Conservation (phyloP, 2,888 invertebrate genomes). For the Psylliodes chrysocephalus region DNA sequence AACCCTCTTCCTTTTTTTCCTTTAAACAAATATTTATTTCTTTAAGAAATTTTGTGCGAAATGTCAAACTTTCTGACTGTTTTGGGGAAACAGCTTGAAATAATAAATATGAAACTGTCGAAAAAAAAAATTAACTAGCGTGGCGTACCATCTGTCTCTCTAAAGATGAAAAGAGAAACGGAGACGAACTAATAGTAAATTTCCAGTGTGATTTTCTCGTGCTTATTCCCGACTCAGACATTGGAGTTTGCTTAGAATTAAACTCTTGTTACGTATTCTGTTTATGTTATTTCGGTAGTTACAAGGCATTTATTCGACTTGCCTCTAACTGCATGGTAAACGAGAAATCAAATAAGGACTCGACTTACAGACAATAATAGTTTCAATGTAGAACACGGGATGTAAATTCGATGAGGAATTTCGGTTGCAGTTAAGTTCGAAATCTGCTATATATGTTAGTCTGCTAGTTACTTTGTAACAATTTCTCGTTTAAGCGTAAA, state of each 20-base stretch:
- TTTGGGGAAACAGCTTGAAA: too few species aligned
- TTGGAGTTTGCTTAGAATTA: conserved; percentile 45
- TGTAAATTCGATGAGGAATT: neutral
- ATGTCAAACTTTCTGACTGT: too few species aligned
- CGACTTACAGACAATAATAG: conserved; percentile 23
- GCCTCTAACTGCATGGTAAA: conserved; percentile 27
- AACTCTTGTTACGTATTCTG: conserved; percentile 47
- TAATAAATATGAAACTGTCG: too few species aligned
- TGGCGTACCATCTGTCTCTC: too few species aligned
- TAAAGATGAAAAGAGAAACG: neutral
- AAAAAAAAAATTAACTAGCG: too few species aligned
- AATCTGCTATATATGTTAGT: too few species aligned
- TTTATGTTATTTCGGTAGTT: conserved; percentile 35
- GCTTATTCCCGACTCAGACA: neutral
- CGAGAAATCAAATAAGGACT: conserved; percentile 21
- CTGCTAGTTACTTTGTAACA: too few species aligned
- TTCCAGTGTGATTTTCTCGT: neutral
- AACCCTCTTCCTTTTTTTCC: too few species aligned
- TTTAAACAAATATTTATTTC: too few species aligned
- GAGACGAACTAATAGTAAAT: neutral
- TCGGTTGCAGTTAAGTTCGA: too few species aligned
- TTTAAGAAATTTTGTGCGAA: too few species aligned
- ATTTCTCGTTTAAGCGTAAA: too few species aligned
- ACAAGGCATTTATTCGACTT: conserved; percentile 37
- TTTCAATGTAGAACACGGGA: conserved; percentile 2